Evolutionary conservation across 2,888 invertebrate genomes (phyloP), one percentile per base, ranked within the genome.

Genomic region (Protophormia terraenovae): DNA sequence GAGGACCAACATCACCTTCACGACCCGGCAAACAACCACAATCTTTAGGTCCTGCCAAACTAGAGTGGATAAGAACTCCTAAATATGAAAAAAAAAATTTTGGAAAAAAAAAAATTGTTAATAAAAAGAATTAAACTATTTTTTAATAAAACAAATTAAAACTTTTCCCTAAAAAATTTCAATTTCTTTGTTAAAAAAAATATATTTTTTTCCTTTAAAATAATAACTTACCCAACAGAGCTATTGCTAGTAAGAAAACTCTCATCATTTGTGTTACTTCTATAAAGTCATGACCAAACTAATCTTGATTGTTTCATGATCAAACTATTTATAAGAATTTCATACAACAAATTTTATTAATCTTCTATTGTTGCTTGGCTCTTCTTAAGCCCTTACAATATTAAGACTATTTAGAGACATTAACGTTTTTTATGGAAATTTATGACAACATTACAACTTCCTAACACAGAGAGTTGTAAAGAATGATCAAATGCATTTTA

Each of bases 1-100:
- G 22, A 14, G 0, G 10, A 2, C 71, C 78, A 4, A 38, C 12
- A 3, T n/a, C 3, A 8, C 78, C 78, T 12, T 24, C 60, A 2
- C 7, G 19, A 2, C 78, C 78, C 0, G 78, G 78, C 29, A 38
- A 35, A 64, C 78, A 79, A 38, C 69, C 78, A 16, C 78, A 79
- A 41, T 27, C 29, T 35, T 50, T 38, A 19, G 22, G 29, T 0
- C 35, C 62, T 0, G 29, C 62, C 6, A 12, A 19, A 38, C 19
- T 14, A 7, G 19, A 12, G n/a, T n/a, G 35, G 2, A 62, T 12
- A 16, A 50, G 27, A 38, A 27, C 19, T 53, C 62, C 78, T 79
- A 1, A 0, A 62, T 50, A 50, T 4, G 19, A 47, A 8, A 38
- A 32, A 0, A 45, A 10, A 5, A 22, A 3, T 7, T 50, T n/a